Evolutionary conservation across 2,797 vertebrate species (phyloP).

Genomic region (Epinephelus coioides): DNA sequence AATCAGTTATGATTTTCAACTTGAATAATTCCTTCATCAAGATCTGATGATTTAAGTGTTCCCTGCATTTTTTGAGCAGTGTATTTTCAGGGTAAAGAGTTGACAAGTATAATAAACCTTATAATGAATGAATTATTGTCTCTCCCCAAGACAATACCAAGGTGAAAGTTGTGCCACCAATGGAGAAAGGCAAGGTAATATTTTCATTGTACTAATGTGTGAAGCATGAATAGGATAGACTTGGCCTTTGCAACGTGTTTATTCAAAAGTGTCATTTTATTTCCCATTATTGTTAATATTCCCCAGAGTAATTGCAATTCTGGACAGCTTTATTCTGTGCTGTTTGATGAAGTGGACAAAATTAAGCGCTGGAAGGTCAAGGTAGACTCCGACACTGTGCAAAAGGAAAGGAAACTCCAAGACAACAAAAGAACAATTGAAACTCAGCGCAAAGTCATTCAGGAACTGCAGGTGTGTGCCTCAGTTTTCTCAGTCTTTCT

Average conservation of each 20-base stretch:
- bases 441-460: constrained; percentile 93
- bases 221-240: constrained; percentile 53
- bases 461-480: constrained; percentile 91
- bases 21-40: too few relatives aligned
- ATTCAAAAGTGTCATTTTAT: constrained; percentile 26
- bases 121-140: constrained; percentile 6
- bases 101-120: background rate
- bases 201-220: constrained; percentile 13
- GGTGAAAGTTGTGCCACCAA: constrained; percentile 75
- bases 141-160: constrained; percentile 69
- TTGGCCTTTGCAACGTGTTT: constrained; percentile 2
- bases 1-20: too few relatives aligned
- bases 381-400: constrained; percentile 87
- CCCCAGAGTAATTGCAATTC: constrained; percentile 83
- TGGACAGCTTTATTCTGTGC: constrained; percentile 90
- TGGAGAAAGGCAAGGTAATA: constrained; percentile 80
- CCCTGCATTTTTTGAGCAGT: too few relatives aligned
- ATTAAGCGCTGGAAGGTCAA: constrained; percentile 93
- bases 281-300: constrained; percentile 49
- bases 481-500: background rate
- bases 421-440: constrained; percentile 93
- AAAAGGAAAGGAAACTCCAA: constrained; percentile 91
- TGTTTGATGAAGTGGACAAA: constrained; percentile 95
- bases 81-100: constrained; percentile 9
- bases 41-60: too few relatives aligned